These are phyloP conservation scores for Alviniconcha marisindica DNA, from an alignment of 1,140 invertebrate species.

Conservation along the genomic window DNA sequence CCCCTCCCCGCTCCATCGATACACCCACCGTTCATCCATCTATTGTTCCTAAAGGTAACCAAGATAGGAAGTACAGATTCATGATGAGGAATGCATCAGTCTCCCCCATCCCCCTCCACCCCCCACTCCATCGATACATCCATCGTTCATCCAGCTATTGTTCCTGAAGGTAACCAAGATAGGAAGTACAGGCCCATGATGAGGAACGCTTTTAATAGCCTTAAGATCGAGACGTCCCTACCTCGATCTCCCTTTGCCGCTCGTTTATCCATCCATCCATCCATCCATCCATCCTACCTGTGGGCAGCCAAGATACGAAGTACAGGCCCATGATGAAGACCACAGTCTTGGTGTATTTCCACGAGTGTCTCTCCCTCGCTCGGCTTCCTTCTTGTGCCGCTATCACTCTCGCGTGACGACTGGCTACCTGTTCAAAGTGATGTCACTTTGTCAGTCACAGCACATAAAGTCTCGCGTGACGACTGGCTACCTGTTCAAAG, in stretches of 20 bases:
- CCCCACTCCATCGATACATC: too few relatives aligned
- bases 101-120: too few relatives aligned
- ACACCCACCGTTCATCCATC: too few relatives aligned
- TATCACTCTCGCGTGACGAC: slow-evolving; percentile 39
- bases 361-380: slow-evolving; percentile 15
- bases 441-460: too few relatives aligned
- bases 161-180: slow-evolving; percentile 38
- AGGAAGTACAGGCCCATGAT: not conserved
- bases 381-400: not conserved
- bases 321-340: slow-evolving; percentile 41
- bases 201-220: too few relatives aligned
- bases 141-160: not conserved
- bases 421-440: slow-evolving; percentile 45
- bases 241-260: too few relatives aligned
- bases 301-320: slow-evolving; percentile 38
- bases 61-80: too few relatives aligned
- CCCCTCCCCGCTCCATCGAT: too few relatives aligned
- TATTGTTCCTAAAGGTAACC: too few relatives aligned
- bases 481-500: slow-evolving; percentile 42
- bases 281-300: slow-evolving; percentile 28
- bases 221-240: too few relatives aligned
- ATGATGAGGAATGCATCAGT: too few relatives aligned
- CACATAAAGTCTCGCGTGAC: slow-evolving; percentile 40
- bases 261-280: too few relatives aligned
- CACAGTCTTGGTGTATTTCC: slow-evolving; percentile 48